These are phyloP conservation scores for Cygnus buccinator DNA, from an alignment of 2,113 vertebrate species.

Conservation along the genomic window DNA sequence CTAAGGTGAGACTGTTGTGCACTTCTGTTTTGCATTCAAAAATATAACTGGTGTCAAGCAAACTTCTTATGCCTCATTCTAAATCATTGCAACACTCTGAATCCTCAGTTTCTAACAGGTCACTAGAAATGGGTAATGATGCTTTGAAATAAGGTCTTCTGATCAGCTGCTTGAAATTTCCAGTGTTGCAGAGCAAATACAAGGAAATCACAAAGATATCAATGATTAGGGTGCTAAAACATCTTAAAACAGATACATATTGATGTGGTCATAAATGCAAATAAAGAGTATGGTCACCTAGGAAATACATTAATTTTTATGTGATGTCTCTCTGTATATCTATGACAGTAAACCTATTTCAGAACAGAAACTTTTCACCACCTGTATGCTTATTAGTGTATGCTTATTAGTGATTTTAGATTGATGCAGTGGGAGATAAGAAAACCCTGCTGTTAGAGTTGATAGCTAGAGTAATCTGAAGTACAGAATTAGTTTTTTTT, in stretches of 20 bases:
- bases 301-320: neutral
- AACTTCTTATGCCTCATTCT: neutral
- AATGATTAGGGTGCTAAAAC: neutral
- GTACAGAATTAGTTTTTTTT: neutral
- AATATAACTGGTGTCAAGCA: neutral
- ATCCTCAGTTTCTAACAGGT: neutral
- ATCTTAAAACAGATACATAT: neutral
- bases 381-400: neutral
- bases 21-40: neutral
- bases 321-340: neutral
- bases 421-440: neutral
- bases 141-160: neutral
- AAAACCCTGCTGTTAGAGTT: neutral
- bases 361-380: neutral
- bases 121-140: neutral
- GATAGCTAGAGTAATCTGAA: neutral
- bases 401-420: neutral
- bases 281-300: neutral
- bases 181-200: neutral
- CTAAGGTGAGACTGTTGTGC: neutral
- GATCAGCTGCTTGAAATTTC: neutral
- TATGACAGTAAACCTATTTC: neutral
- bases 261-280: neutral
- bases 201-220: neutral
- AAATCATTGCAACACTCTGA: neutral